phyloP scores from a whole-genome alignment of 2,113 vertebrate genomes.

The Ibidorhyncha struthersii region DNA sequence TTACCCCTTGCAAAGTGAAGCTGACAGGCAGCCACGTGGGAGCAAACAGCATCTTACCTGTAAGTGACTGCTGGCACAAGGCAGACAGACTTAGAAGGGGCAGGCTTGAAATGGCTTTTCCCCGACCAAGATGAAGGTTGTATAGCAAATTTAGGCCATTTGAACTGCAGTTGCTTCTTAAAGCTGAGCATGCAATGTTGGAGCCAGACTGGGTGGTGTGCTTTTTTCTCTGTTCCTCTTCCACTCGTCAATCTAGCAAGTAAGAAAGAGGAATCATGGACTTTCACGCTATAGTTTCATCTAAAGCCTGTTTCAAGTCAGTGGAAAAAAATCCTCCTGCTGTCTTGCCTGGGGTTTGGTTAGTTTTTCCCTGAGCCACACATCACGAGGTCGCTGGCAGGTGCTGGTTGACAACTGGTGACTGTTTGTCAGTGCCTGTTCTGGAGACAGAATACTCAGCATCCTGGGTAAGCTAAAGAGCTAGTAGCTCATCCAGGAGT shows the following conservation, averaged over 20 bases:
- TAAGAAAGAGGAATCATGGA: constrained; percentile 4
- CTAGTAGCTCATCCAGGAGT: not conserved
- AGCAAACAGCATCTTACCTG: not conserved
- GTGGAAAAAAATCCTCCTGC: not conserved
- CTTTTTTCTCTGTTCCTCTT: constrained; percentile 47
- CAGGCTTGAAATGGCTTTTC: not conserved
- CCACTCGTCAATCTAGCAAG: not conserved
- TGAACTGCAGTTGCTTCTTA: not conserved
- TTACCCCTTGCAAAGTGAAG: not conserved
- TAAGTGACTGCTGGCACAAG: not conserved
- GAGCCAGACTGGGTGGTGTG: not conserved
- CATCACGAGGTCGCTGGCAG: not conserved
- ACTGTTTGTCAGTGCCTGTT: not conserved
- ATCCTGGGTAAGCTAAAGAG: not conserved
- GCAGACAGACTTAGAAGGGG: not conserved
- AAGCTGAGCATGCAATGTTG: not conserved
- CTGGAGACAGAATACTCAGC: not conserved
- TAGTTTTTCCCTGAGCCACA: not conserved
- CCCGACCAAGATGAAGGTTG: not conserved
- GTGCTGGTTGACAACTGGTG: not conserved
- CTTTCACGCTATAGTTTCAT: not conserved
- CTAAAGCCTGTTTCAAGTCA: not conserved
- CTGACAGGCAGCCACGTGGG: not conserved
- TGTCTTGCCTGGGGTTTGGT: not conserved
- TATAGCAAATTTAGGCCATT: not conserved